Evolutionary conservation across 2,113 vertebrate genomes (phyloP), one percentile per base, ranked within the genome.

Genomic region (Crotalus horridus): DNA sequence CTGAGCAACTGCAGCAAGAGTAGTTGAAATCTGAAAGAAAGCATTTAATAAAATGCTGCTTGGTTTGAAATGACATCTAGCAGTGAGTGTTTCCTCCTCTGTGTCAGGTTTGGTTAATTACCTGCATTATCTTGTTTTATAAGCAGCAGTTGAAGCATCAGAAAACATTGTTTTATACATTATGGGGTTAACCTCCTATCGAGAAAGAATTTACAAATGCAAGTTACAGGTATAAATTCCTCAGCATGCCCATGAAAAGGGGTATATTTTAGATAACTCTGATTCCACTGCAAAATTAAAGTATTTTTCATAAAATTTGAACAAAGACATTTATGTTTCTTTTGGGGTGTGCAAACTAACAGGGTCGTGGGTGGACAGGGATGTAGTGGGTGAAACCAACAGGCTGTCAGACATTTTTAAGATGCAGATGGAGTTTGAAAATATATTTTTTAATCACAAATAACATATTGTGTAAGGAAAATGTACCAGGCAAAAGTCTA

Each of bases 151-250:
- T 88, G 92, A 95, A 85, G 89, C 59, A 92, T 15, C 69, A 54
- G 64, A 95, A 97, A 96, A 94, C 24, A 92, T 15, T 93, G n/a
- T 92, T 94, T 92, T 96, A 54, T 87, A 96, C 74, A 2, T 33
- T 88, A 94, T 69, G 91, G 92, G 91, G 13, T 21, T 88, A 91
- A 24, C 9, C 0, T 69, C 61, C 90, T 10, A 85, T 26, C 92
- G 69, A 93, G 85, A 95, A 93, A 94, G 94, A 95, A 89, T 8
- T 74, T 0, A 0, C 3, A 87, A 92, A 92, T 81, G 53, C 53
- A 74, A 56, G 46, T 69, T 89, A 92, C 56, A 59, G 0, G 0
- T 0, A 0, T 51, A 53, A 61, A 92, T 87, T 64, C 39, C 91
- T 92, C 93, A 69, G 48, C 91, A 94, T 64, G 51, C 51, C 33